phyloP scores from a whole-genome alignment of 2,113 vertebrate species.

The Oncorhynchus keta region DNA sequence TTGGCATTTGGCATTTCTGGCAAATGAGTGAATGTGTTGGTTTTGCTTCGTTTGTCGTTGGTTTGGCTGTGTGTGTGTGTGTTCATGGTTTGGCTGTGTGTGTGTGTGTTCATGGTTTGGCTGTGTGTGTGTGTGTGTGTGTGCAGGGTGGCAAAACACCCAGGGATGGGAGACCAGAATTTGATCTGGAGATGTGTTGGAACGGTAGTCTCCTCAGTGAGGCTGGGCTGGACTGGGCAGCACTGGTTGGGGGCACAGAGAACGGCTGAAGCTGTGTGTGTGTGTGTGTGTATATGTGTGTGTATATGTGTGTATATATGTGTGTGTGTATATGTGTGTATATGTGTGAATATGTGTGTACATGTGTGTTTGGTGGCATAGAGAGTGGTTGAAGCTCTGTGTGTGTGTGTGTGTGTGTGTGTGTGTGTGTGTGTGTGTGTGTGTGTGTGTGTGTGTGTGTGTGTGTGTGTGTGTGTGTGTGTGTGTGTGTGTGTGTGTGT shows the following conservation, averaged over 20 bases:
- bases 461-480: too few relatives aligned
- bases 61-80: too few relatives aligned
- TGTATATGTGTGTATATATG: neutral
- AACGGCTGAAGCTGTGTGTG: neutral
- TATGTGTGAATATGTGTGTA: too few relatives aligned
- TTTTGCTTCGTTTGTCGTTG: conserved; percentile 39
- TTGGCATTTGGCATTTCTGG: conserved; percentile 66
- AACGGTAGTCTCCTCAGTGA: conserved; percentile 28
- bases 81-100: neutral
- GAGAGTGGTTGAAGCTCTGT: too few relatives aligned
- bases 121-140: neutral
- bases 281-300: neutral
- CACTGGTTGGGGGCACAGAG: neutral
- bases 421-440: too few relatives aligned
- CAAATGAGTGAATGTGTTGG: conserved; percentile 57
- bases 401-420: too few relatives aligned
- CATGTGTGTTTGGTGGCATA: too few relatives aligned
- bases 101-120: neutral
- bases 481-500: too few relatives aligned
- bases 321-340: neutral
- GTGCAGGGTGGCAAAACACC: conserved; percentile 8
- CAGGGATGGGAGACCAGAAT: conserved; percentile 50
- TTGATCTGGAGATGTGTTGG: conserved; percentile 57
- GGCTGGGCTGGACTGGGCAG: neutral
- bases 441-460: too few relatives aligned